Base-by-base conservation (phyloP, 1,140 invertebrate genomes). In the Zaprionus gabonicus region DNA sequence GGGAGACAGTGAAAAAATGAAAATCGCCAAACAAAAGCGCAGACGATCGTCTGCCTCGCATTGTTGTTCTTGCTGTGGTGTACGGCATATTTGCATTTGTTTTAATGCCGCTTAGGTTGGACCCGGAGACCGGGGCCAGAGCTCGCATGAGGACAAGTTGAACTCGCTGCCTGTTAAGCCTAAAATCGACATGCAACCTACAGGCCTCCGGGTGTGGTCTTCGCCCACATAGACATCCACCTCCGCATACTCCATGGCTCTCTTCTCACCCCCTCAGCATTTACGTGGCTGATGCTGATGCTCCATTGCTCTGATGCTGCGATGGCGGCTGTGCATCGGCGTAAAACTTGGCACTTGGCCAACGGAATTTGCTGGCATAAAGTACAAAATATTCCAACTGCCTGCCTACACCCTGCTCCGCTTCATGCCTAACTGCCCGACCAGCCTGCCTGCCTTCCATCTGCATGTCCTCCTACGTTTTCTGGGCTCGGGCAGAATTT, bases 321-420 rank as follows among this genome's bases (percentile, higher is more conserved):
- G 31, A 34, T 34, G 60, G 70, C 66, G 68, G 78, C 81, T 66
- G 44, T 49, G 70, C 82, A 69, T 66, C 77, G 82, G 82, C 72
- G 82, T 76, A 76, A 84, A 84, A 85, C 78, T 84, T 84, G 82
- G 82, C 82, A 81, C 82, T 81, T 85, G 57, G 82, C 82, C 82
- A 84, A 81, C 82, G 65, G 82, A 84, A 81, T 85, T 85, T 81
- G 55, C 75, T 65, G 82, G 75, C 82, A 84, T 84, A 86, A 84
- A 85, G 76, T 85, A 86, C 75, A 81, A 84, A 84, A 85, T 84
- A 84, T 84, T 84, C 78, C 83, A 78, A 75, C 70, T 67, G 78
- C 75, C 81, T 78, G 78, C 67, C 56, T 20, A 46, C 41, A 9
- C 41, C n/a, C 41, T 10, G 41, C 15, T 15, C 15, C 0, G 15